Conservation (phyloP, 2,113 vertebrate genomes). For the Pongo pygmaeus region DNA sequence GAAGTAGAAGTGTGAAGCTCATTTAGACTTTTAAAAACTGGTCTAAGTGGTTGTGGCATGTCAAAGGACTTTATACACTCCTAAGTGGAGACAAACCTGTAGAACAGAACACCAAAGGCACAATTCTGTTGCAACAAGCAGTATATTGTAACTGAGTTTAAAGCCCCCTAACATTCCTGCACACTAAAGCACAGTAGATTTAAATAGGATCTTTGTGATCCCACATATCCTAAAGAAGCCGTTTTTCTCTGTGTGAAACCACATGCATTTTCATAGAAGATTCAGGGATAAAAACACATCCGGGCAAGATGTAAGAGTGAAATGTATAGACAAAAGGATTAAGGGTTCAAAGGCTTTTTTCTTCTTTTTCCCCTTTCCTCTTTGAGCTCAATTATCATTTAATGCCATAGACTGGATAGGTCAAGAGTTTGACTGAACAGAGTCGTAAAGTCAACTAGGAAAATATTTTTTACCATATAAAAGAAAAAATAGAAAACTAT, state of each 20-base stretch:
- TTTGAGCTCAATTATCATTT: constrained; percentile 26
- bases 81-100: neutral
- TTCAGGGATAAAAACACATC: constrained; percentile 8
- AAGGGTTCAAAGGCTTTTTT: constrained; percentile 33
- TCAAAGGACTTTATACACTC: neutral
- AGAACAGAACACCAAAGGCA: neutral
- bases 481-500: constrained; percentile 22
- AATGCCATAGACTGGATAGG: neutral
- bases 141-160: neutral
- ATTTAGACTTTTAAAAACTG: neutral
- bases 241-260: constrained; percentile 47
- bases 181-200: neutral
- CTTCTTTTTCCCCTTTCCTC: neutral
- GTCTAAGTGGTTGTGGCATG: neutral
- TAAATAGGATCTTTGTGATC: constrained; percentile 57
- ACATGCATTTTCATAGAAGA: constrained; percentile 42
- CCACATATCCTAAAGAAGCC: neutral
- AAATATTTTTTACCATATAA: neutral
- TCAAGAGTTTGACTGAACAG: constrained; percentile 35
- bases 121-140: constrained; percentile 17
- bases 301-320: constrained; percentile 29
- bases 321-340: constrained; percentile 50
- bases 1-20: neutral
- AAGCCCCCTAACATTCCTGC: neutral
- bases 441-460: neutral